Evolutionary conservation across 2,113 vertebrate species (phyloP).

Genomic region (Tachysurus fulvidraco): DNA sequence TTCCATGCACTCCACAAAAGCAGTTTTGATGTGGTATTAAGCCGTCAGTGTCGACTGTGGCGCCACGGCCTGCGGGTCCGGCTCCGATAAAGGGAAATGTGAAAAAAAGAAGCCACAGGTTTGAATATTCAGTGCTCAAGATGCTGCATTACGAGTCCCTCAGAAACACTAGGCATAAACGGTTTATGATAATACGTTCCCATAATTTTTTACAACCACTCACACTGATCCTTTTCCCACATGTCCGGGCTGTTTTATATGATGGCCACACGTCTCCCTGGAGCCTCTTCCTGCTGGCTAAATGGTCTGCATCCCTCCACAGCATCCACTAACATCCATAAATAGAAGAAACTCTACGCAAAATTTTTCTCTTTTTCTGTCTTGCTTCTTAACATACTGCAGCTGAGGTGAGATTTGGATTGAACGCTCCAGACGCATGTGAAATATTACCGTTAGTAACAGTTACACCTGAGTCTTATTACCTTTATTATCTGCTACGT

Average conservation of each 20-base stretch:
- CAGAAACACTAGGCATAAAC: conserved; percentile 64
- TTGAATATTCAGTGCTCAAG: conserved; percentile 52
- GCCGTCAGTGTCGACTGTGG: conserved; percentile 68
- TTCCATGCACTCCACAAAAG: conserved; percentile 61
- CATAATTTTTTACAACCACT: conserved; percentile 58
- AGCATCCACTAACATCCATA: conserved; percentile 54
- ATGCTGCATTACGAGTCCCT: conserved; percentile 49
- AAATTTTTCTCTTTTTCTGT: neutral
- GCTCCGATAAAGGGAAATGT: conserved; percentile 54
- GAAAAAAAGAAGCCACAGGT: conserved; percentile 33
- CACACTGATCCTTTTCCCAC: conserved; percentile 66
- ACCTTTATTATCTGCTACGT: neutral
- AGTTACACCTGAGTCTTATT: neutral
- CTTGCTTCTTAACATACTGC: neutral
- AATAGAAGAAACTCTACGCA: conserved; percentile 57
- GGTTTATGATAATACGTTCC: conserved; percentile 61
- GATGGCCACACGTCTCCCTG: conserved; percentile 42
- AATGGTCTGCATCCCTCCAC: conserved; percentile 37
- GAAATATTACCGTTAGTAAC: neutral
- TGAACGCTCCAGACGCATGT: neutral
- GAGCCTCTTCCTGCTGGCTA: conserved; percentile 49
- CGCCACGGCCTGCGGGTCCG: conserved; percentile 64
- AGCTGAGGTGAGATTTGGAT: neutral
- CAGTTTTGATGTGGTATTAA: conserved; percentile 64
- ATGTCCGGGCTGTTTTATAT: conserved; percentile 61